These are phyloP conservation scores for Crotalus viridis DNA, from an alignment of 2,113 vertebrate genomes.

Conservation along the genomic window DNA sequence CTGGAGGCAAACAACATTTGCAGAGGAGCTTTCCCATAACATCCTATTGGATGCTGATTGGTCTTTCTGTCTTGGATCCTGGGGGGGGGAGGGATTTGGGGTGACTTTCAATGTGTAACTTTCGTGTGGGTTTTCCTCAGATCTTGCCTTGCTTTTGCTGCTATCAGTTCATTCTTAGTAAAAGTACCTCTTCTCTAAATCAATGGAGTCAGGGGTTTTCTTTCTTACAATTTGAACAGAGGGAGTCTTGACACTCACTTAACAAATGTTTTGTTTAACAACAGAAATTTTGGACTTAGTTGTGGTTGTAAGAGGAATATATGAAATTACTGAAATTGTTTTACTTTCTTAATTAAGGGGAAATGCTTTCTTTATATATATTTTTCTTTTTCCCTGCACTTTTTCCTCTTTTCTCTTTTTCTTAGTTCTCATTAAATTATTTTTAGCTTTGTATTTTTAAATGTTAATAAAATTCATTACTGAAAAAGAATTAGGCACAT, in stretches of 20 bases:
- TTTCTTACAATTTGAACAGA: neutral
- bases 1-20: too few species aligned
- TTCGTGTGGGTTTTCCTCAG: too few species aligned
- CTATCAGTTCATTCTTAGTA: too few species aligned
- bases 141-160: too few species aligned
- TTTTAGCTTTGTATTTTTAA: neutral
- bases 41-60: too few species aligned
- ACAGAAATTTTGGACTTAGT: neutral
- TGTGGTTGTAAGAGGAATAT: neutral
- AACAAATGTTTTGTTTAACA: neutral
- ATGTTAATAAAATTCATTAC: neutral
- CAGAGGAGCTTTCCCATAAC: too few species aligned
- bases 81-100: too few species aligned
- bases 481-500: neutral
- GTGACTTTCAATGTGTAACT: too few species aligned
- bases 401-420: neutral
- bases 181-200: too few species aligned
- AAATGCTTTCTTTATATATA: neutral
- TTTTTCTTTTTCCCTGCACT: neutral
- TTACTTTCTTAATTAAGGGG: neutral
- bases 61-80: too few species aligned
- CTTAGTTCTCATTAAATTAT: neutral
- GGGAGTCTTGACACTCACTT: neutral
- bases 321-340: neutral
- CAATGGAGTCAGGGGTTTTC: too few species aligned